These are phyloP conservation scores for Sphaeridia pumilis DNA, from an alignment of 2,888 invertebrate species.

Conservation along the genomic window DNA sequence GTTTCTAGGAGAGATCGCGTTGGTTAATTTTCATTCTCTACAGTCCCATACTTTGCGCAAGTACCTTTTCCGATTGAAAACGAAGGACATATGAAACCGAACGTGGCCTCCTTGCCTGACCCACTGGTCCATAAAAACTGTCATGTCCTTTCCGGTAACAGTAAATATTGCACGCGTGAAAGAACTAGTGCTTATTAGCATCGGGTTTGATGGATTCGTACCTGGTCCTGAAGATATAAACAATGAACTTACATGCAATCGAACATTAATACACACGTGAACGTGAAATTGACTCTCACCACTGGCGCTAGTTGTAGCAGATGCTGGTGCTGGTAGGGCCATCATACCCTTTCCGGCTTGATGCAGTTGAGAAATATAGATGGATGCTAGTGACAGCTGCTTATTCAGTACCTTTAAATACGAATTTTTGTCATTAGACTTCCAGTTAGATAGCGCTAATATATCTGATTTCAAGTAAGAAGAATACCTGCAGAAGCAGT, in stretches of 20 bases:
- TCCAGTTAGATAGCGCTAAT: too few species aligned
- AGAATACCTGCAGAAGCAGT: conserved; percentile 75
- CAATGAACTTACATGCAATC: too few species aligned
- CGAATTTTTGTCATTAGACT: too few species aligned
- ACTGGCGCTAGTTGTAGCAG: conserved; percentile 7
- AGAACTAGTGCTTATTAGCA: conserved; percentile 80
- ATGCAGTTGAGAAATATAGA: conserved; percentile 73
- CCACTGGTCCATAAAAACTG: conserved; percentile 96
- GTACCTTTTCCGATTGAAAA: conserved; percentile 87
- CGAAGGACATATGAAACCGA: conserved; percentile 80
- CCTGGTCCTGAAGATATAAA: conserved; percentile 32
- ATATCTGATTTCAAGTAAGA: too few species aligned
- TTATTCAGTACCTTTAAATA: conserved; percentile 78
- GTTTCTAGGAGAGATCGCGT: conserved; percentile 52
- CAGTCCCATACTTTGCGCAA: too few species aligned
- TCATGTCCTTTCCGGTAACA: conserved; percentile 97
- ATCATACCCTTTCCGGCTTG: conserved; percentile 40
- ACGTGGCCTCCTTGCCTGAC: conserved; percentile 91
- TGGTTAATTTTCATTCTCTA: too few species aligned
- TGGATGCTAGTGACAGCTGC: conserved; percentile 79
- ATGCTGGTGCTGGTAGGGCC: neutral
- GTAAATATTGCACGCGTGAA: conserved; percentile 92
- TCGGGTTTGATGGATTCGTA: conserved; percentile 72
- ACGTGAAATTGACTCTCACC: too few species aligned
- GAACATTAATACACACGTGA: too few species aligned